Base-by-base conservation (phyloP, 2,113 vertebrate species). In the Drymodes brunneopygia region DNA sequence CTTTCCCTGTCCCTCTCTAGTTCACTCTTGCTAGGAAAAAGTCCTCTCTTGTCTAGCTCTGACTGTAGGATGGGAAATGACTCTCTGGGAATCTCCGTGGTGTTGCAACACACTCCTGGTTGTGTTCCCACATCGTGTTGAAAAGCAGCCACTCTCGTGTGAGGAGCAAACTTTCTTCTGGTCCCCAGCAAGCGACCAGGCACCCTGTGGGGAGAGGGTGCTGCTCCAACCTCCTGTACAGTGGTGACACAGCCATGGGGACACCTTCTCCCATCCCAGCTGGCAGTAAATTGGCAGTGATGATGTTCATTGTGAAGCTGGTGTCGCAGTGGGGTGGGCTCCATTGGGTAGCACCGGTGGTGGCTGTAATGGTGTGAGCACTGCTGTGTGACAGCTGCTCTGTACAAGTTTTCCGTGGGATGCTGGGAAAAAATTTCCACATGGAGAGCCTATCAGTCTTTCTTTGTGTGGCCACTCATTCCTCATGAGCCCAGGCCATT, bases 271-370 rank as follows among this genome's bases (percentile, higher is more conserved):
- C 65, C 22, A 4, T 17, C 21, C 23, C 4, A 38, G 51, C 33
- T 58, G 72, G 31, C 51, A 66, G 29, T 10, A 33, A 36, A 77
- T 33, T 48, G n/a, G 11, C 53, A 56, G 58, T 7, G 12, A 4
- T 8, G 19, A 10, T 35, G 70, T 19, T 58, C 48, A 5, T 27
- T 20, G 2, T 3, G 31, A 51, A 51, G 48, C 65, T 28, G 71
- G 31, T 72, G 82, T 71, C 3, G 0, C 57, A 48, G 58, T 21
- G 62, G 67, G 45, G 45, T 53, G 33, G 60, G 42, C 81, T 25
- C 84, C 0, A 0, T 14, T 1, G 3, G 31, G n/a, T 22, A 12
- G 36, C 12, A 0, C 27, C 0, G 0, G 40, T 7, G 7, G 54
- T 57, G 66, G 58, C 86, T 81, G 71, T 18, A 25, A 5, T 2